Percentiles rank a stretch among this genome's conserved stretches.
Evolutionary conservation across 2,113 vertebrate genomes (phyloP).

Genomic region (Saccopteryx bilineata): DNA sequence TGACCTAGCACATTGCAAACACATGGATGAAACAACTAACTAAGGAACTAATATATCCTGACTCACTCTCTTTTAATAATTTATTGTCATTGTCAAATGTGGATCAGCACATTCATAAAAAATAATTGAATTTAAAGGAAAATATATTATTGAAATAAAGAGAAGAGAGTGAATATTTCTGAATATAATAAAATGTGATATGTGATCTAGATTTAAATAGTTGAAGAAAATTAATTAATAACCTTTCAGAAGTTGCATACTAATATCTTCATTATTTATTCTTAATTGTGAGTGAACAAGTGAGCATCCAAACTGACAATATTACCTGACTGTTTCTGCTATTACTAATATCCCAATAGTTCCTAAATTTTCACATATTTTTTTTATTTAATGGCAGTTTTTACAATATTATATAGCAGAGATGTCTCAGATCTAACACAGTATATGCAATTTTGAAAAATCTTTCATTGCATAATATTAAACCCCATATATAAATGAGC

Average conservation of each 20-base stretch:
- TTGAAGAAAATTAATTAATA: not conserved
- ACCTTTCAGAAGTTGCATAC: not conserved
- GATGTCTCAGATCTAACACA: not conserved
- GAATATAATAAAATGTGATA: not conserved
- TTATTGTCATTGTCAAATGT: slow-evolving; percentile 54
- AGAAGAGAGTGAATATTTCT: not conserved
- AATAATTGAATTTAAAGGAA: slow-evolving; percentile 29
- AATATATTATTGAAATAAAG: slow-evolving; percentile 33
- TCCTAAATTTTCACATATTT: not conserved
- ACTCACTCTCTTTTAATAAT: slow-evolving; percentile 43
- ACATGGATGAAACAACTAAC: slow-evolving; percentile 60
- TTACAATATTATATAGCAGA: not conserved
- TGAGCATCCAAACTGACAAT: not conserved
- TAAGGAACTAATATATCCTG: not conserved
- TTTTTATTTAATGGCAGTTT: not conserved
- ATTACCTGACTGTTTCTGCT: not conserved
- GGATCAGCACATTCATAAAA: not conserved
- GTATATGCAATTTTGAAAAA: not conserved
- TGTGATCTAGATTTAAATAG: not conserved
- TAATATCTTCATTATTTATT: not conserved
- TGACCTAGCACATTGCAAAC: slow-evolving; percentile 70
- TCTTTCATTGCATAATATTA: not conserved
- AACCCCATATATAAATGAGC: not conserved
- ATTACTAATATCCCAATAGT: not conserved
- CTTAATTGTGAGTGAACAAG: not conserved